Conservation (phyloP, 2,888 invertebrate species). For the Cepaea hortensis region DNA sequence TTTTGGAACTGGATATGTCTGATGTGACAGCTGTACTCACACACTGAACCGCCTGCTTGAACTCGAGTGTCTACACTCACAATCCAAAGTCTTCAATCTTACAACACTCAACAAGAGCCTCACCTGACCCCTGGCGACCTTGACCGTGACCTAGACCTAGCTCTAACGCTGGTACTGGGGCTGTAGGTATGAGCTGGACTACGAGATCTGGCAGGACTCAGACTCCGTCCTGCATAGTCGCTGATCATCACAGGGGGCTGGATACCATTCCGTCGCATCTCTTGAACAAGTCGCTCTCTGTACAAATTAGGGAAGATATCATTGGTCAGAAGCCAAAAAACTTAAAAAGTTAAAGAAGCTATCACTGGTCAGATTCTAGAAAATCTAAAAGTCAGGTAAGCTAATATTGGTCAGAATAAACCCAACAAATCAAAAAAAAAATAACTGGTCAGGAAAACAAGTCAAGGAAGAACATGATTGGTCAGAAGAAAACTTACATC, state of each 20-base stretch:
- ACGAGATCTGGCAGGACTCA: conserved; percentile 48
- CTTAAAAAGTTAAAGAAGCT: too few relatives aligned
- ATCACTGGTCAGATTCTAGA: neutral
- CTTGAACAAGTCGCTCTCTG: conserved; percentile 75
- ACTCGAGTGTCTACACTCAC: too few relatives aligned
- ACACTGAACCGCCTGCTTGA: too few relatives aligned
- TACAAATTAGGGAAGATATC: conserved; percentile 30
- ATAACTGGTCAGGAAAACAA: neutral
- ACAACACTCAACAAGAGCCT: neutral
- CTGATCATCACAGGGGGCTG: conserved; percentile 67
- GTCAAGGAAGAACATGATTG: neutral
- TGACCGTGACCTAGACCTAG: conserved; percentile 57
- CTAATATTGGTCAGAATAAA: neutral
- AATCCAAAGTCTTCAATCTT: too few relatives aligned
- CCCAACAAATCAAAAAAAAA: neutral
- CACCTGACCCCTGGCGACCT: conserved; percentile 52
- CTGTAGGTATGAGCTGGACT: conserved; percentile 46
- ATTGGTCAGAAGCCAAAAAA: neutral
- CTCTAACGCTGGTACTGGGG: conserved; percentile 49
- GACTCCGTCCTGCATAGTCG: conserved; percentile 52
- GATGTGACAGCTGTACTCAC: too few relatives aligned
- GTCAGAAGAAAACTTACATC: neutral
- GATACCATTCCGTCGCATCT: conserved; percentile 72
- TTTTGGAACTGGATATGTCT: too few relatives aligned
- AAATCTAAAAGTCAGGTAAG: too few relatives aligned